phyloP scores from a whole-genome alignment of 2,888 invertebrate genomes.

The Eupithecia subumbrata region DNA sequence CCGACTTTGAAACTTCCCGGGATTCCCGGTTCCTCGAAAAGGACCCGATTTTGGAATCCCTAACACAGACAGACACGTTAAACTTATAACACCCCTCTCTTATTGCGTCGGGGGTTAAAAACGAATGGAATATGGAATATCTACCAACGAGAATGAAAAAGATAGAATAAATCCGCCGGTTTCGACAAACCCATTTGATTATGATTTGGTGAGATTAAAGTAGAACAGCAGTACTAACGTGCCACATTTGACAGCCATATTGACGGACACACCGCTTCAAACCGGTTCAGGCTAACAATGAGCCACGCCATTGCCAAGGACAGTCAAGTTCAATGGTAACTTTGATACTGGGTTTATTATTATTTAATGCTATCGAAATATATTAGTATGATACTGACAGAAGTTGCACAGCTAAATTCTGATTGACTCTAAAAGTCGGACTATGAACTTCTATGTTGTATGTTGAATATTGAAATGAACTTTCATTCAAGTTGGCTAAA shows the following conservation, averaged over 20 bases:
- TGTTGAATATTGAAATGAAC: too few relatives aligned
- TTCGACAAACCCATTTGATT: background rate
- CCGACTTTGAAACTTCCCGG: too few relatives aligned
- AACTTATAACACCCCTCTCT: too few relatives aligned
- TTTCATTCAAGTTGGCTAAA: too few relatives aligned
- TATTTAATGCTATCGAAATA: background rate
- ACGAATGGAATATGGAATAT: too few relatives aligned
- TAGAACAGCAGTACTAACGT: background rate
- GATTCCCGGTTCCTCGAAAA: too few relatives aligned
- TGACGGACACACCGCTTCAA: constrained; percentile 5
- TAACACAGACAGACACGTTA: too few relatives aligned
- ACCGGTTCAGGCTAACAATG: constrained; percentile 11
- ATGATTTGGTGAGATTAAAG: background rate
- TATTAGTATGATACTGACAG: background rate
- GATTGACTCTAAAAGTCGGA: background rate
- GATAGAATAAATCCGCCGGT: too few relatives aligned
- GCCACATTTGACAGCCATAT: constrained; percentile 13
- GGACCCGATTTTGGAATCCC: too few relatives aligned
- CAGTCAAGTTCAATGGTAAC: constrained; percentile 30
- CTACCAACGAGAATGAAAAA: too few relatives aligned
- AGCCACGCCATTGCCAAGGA: constrained; percentile 38
- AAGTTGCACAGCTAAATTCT: background rate
- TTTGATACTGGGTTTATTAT: constrained; percentile 5
- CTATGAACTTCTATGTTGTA: background rate
- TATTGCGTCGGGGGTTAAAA: too few relatives aligned